These are phyloP conservation scores for Anabacerthia variegaticeps DNA, from an alignment of 2,797 vertebrate species.

Conservation along the genomic window DNA sequence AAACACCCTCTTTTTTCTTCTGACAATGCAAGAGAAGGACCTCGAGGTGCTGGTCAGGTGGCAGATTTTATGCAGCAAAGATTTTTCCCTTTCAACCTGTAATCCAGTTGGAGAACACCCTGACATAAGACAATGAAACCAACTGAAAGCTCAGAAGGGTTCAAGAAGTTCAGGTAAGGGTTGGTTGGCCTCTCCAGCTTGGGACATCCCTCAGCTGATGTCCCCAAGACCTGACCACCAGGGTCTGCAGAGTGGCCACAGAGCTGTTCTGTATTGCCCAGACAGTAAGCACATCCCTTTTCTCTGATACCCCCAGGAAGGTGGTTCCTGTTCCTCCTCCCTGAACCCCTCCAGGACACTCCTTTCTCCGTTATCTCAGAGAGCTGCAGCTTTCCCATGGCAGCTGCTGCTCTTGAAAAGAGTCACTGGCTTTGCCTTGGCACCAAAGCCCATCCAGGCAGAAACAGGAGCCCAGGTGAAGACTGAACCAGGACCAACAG, in stretches of 20 bases:
- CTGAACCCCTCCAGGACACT: neutral
- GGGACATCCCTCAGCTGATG: neutral
- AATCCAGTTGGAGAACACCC: neutral
- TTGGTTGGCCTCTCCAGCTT: neutral
- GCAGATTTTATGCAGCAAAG: neutral
- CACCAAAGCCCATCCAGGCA: neutral
- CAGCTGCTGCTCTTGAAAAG: neutral
- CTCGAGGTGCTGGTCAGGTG: neutral
- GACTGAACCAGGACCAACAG: neutral
- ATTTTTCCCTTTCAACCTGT: neutral
- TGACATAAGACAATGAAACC: neutral
- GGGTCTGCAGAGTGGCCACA: too few relatives aligned
- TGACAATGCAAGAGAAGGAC: neutral
- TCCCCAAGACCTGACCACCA: neutral
- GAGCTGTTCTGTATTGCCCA: neutral
- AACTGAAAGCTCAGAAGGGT: neutral
- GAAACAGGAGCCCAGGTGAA: neutral
- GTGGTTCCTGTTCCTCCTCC: neutral
- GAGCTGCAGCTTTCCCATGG: neutral
- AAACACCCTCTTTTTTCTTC: neutral
- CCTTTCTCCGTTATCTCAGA: fast-evolving
- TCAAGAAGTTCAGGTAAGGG: too few relatives aligned
- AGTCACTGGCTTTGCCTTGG: neutral
- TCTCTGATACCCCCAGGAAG: neutral
- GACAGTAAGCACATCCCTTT: neutral